phyloP scores from a whole-genome alignment of 2,113 vertebrate species.

The Tyrannus savana region DNA sequence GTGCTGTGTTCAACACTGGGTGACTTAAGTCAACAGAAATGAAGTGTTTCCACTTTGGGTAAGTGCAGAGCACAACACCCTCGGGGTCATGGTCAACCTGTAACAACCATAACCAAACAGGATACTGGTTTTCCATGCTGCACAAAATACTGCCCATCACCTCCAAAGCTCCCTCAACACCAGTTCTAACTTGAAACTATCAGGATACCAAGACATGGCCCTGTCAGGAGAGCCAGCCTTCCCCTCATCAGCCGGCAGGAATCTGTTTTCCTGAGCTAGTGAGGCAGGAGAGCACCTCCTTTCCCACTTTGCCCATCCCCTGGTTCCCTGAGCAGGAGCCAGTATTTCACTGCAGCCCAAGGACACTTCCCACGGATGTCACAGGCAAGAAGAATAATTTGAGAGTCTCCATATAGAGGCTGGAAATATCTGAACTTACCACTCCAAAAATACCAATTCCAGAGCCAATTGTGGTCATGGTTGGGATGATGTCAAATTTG shows the following conservation, averaged over 20 bases:
- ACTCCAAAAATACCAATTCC: constrained; percentile 98
- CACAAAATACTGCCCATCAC: background rate
- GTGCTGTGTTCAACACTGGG: background rate
- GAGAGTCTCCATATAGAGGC: background rate
- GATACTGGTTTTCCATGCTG: background rate
- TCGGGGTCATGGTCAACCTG: fast-evolving
- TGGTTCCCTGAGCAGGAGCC: background rate
- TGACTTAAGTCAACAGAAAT: background rate
- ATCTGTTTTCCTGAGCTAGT: background rate
- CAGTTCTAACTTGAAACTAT: background rate
- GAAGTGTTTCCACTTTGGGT: background rate
- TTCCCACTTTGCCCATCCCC: background rate
- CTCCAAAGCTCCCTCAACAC: background rate
- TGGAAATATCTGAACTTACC: constrained; percentile 78
- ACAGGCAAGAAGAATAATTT: background rate
- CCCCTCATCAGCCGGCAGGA: background rate
- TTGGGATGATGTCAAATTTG: constrained; percentile 97
- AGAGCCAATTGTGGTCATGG: constrained; percentile 93
- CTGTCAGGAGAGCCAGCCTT: background rate
- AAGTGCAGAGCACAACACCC: background rate
- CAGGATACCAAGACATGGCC: background rate
- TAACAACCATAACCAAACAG: background rate
- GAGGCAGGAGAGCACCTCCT: background rate
- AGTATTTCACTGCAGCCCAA: background rate
- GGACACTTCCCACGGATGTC: background rate